Evolutionary conservation across 2,113 vertebrate species (phyloP).

Genomic region (Chloropsis cyanopogon): DNA sequence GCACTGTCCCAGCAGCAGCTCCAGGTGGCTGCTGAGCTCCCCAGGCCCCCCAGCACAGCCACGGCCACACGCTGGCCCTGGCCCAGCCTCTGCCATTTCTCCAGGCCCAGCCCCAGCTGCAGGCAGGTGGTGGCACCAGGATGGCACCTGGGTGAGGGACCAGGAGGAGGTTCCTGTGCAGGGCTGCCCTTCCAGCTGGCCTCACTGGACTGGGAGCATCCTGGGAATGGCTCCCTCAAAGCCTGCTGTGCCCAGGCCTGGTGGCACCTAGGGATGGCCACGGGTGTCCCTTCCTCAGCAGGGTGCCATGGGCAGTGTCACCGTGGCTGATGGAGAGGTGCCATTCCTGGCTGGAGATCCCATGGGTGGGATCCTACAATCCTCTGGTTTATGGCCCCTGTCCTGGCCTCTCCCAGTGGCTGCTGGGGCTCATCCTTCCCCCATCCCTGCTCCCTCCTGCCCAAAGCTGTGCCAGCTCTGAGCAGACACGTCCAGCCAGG

Average conservation of each 20-base stretch:
- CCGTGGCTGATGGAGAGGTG: not conserved
- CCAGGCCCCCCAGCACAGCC: not conserved
- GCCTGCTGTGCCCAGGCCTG: not conserved
- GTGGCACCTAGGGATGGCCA: accelerated
- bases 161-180: not conserved
- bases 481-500: not conserved
- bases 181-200: no score
- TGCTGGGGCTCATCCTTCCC: not conserved
- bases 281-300: not conserved
- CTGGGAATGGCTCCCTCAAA: not conserved
- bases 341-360: not conserved
- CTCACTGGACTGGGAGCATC: not conserved
- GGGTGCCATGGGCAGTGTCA: not conserved
- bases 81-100: not conserved
- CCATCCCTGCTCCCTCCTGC: not conserved
- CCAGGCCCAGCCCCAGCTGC: not conserved
- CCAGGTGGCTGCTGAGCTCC: not conserved
- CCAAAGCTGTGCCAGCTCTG: not conserved
- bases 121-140: not conserved
- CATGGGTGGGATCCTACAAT: not conserved
- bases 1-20: not conserved
- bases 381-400: not conserved
- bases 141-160: not conserved
- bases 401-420: not conserved
- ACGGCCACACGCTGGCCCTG: not conserved